Evolutionary conservation across 2,888 invertebrate genomes (phyloP).

Genomic region (Drosophila mimica): DNA sequence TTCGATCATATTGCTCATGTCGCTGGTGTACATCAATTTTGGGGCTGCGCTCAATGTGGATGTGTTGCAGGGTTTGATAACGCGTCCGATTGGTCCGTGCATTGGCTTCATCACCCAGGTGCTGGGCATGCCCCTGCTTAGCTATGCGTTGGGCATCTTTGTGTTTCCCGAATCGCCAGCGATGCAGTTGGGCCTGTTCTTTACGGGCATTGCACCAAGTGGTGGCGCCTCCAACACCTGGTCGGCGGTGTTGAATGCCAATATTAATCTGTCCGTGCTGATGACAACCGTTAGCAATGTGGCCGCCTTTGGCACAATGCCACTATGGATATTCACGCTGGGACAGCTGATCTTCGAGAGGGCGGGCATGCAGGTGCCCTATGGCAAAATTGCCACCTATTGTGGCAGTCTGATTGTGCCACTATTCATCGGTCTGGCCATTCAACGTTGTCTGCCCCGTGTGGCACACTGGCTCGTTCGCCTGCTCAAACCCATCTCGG

Average conservation of each 20-base stretch:
- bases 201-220: slow-evolving; percentile 95
- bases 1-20: slow-evolving; percentile 91
- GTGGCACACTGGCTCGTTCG: slow-evolving; percentile 90
- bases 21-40: slow-evolving; percentile 94
- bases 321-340: slow-evolving; percentile 95
- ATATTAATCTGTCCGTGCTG: slow-evolving; percentile 96
- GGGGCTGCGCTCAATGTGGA: slow-evolving; percentile 93
- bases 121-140: slow-evolving; percentile 93
- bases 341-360: slow-evolving; percentile 91
- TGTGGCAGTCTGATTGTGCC: slow-evolving; percentile 92
- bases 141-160: slow-evolving; percentile 89
- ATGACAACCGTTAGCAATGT: slow-evolving; percentile 97
- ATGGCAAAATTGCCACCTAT: slow-evolving; percentile 90
- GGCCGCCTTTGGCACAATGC: slow-evolving; percentile 96
- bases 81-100: slow-evolving; percentile 88
- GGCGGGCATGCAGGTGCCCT: slow-evolving; percentile 91
- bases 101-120: slow-evolving; percentile 93
- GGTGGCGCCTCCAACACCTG: slow-evolving; percentile 99
- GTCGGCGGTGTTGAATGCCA: slow-evolving; percentile 96
- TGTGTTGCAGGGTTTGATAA: slow-evolving; percentile 72
- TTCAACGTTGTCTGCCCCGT: slow-evolving; percentile 89
- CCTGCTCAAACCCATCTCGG: slow-evolving; percentile 93
- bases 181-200: slow-evolving; percentile 94
- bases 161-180: slow-evolving; percentile 89
- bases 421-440: slow-evolving; percentile 87